Conservation (phyloP, 2,113 vertebrate genomes). For the Nannobrachium achirus region DNA sequence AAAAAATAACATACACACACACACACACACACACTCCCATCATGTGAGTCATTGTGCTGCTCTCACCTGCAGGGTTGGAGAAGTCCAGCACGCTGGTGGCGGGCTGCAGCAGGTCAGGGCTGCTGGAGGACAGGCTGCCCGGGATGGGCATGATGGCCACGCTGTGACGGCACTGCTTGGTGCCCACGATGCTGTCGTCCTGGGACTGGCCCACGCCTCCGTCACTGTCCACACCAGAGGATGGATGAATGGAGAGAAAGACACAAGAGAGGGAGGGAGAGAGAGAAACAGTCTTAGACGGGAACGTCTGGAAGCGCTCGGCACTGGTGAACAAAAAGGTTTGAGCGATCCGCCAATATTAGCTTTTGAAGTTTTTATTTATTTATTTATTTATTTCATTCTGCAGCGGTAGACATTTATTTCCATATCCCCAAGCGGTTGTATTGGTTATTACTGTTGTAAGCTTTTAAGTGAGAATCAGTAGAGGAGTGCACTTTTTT, state of each 20-base stretch:
- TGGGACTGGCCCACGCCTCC: slow-evolving; percentile 92
- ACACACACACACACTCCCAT: no score
- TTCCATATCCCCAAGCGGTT: not conserved
- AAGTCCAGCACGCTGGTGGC: slow-evolving; percentile 91
- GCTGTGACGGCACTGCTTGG: slow-evolving; percentile 93
- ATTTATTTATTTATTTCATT: not conserved
- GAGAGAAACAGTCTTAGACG: not conserved
- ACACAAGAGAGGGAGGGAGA: not conserved
- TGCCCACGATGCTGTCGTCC: slow-evolving; percentile 97
- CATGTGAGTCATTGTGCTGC: no score
- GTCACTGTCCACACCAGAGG: slow-evolving; percentile 84
- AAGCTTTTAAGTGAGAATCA: not conserved
- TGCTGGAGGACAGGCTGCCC: slow-evolving; percentile 91
- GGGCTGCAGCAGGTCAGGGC: slow-evolving; percentile 94
- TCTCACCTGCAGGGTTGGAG: slow-evolving; percentile 91
- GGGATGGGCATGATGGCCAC: slow-evolving; percentile 96
- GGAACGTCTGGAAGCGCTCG: not conserved
- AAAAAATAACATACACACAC: no score
- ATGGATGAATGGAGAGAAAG: not conserved
- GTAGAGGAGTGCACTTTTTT: not conserved
- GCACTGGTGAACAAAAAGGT: not conserved
- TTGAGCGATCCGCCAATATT: not conserved
- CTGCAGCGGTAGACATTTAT: slow-evolving; percentile 35
- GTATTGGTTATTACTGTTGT: not conserved
- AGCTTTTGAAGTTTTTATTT: not conserved